These are phyloP conservation scores for Drosophila kikkawai DNA, from an alignment of 1,140 invertebrate species.

Conservation along the genomic window DNA sequence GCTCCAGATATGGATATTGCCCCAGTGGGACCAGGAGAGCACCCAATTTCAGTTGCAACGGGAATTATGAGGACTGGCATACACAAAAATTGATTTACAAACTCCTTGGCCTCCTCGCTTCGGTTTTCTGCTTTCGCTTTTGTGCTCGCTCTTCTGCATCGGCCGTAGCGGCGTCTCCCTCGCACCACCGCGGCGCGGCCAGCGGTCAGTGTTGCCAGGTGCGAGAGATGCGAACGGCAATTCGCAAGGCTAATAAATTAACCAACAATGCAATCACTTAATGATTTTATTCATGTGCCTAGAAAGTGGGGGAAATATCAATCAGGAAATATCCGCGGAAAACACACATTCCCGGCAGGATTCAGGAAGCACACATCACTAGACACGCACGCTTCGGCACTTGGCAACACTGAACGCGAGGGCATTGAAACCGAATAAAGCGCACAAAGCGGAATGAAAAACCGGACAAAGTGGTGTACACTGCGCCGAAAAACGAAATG, in stretches of 20 bases:
- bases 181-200: constrained; percentile 21
- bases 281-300: neutral
- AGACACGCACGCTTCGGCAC: constrained; percentile 14
- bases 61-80: constrained; percentile 72
- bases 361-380: constrained; percentile 48
- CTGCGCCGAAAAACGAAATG: constrained; percentile 19
- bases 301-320: neutral
- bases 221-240: neutral
- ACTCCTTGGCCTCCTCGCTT: constrained; percentile 71
- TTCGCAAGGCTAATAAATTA: constrained; percentile 8
- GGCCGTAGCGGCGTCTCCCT: constrained; percentile 56
- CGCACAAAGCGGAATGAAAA: constrained; percentile 70
- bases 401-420: constrained; percentile 68
- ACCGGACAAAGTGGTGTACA: constrained; percentile 82
- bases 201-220: constrained; percentile 56
- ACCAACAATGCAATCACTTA: constrained; percentile 8
- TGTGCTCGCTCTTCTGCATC: constrained; percentile 61
- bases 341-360: constrained; percentile 2
- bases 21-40: constrained; percentile 28
- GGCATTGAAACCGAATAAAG: constrained; percentile 77
- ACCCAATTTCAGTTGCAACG: constrained; percentile 56
- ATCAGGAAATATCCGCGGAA: constrained; percentile 7
- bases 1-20: constrained; percentile 2
- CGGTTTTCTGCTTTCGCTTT: constrained; percentile 74
- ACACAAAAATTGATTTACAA: constrained; percentile 85